Conservation (phyloP, 2,113 vertebrate genomes). For the Ptilorrhoa leucosticta region DNA sequence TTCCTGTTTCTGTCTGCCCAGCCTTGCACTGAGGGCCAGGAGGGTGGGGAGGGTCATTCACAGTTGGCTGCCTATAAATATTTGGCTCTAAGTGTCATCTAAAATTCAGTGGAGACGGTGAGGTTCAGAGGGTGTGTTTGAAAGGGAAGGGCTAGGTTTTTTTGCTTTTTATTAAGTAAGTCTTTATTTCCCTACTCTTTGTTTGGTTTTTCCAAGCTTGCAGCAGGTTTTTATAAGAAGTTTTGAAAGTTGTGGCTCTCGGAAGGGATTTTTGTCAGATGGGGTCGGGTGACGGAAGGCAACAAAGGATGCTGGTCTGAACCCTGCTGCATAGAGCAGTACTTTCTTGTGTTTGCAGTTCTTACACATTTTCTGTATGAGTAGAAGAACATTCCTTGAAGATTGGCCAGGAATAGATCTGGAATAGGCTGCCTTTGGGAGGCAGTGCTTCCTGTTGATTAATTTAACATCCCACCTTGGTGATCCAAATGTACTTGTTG, state of each 20-base stretch:
- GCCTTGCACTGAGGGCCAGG: neutral
- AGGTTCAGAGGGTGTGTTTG: neutral
- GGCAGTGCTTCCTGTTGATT: constrained; percentile 11
- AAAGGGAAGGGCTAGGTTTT: neutral
- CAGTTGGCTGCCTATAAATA: neutral
- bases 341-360: neutral
- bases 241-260: neutral
- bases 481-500: neutral
- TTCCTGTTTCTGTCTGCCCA: neutral
- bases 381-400: neutral
- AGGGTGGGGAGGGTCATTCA: neutral
- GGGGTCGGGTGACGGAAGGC: neutral
- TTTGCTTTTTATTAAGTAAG: neutral
- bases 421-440: neutral
- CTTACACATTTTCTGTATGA: neutral
- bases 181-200: neutral
- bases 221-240: neutral
- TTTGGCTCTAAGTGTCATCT: neutral
- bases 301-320: neutral
- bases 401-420: neutral
- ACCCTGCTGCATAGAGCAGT: neutral
- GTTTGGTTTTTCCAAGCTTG: neutral
- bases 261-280: neutral
- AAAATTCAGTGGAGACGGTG: neutral
- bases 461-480: neutral